Evolutionary conservation across 2,888 invertebrate species (phyloP).

Genomic region (Mimas tiliae): DNA sequence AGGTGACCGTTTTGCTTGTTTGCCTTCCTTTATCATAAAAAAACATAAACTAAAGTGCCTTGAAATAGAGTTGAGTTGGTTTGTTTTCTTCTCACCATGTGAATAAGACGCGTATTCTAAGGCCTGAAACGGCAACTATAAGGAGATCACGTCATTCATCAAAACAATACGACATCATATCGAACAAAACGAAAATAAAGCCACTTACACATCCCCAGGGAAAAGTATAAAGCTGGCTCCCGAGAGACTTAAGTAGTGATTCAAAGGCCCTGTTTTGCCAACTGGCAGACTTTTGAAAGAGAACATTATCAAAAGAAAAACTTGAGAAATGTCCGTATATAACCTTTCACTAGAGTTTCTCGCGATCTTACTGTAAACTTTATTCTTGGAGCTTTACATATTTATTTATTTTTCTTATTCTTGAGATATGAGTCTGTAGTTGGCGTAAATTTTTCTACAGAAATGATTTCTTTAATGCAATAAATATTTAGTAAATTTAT

Average conservation of each 20-base stretch:
- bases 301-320: constrained; percentile 4
- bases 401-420: background rate
- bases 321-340: constrained; percentile 20
- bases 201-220: background rate
- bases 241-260: constrained; percentile 19
- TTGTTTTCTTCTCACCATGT: too few relatives aligned
- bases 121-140: too few relatives aligned
- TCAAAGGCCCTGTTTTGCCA: constrained; percentile 22
- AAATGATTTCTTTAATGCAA: too few relatives aligned
- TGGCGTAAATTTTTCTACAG: too few relatives aligned
- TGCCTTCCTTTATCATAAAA: too few relatives aligned
- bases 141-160: background rate
- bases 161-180: constrained; percentile 18
- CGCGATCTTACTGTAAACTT: background rate
- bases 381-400: background rate
- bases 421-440: background rate
- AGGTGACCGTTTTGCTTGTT: too few relatives aligned
- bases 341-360: constrained; percentile 14
- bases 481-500: too few relatives aligned
- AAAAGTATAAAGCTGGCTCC: constrained; percentile 21
- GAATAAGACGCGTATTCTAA: too few relatives aligned
- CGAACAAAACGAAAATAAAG: constrained; percentile 15
- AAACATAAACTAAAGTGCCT: too few relatives aligned
- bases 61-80: too few relatives aligned
- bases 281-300: constrained; percentile 1